Conservation (phyloP, 1,140 invertebrate species). For the Choristoneura fumiferana region DNA sequence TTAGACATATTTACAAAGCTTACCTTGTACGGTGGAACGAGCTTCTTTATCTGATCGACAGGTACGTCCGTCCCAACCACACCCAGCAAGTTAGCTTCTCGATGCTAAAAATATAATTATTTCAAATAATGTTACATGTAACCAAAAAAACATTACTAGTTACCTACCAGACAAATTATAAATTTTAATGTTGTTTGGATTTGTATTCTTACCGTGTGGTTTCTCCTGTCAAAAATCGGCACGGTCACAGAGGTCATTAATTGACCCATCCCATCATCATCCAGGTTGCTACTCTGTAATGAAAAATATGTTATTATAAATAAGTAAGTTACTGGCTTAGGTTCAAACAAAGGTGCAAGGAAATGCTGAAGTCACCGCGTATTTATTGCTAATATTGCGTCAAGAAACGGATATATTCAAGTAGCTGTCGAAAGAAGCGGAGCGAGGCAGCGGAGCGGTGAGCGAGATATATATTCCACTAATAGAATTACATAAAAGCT, state of each 20-base stretch:
- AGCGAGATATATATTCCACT: too few species aligned
- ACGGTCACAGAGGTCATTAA: conserved; percentile 94
- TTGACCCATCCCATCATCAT: conserved; percentile 85
- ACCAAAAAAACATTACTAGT: too few species aligned
- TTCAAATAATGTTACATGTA: too few species aligned
- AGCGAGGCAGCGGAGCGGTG: too few species aligned
- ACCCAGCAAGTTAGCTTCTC: conserved; percentile 92
- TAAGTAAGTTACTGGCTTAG: too few species aligned
- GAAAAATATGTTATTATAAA: background rate
- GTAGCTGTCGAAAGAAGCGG: too few species aligned
- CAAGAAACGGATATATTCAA: too few species aligned
- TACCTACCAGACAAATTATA: too few species aligned
- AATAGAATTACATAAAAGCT: too few species aligned
- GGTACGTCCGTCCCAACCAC: conserved; percentile 97
- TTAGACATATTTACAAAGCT: conserved; percentile 18
- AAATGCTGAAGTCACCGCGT: too few species aligned
- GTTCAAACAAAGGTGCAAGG: background rate
- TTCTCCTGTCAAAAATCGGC: conserved; percentile 94
- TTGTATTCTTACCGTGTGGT: conserved; percentile 87
- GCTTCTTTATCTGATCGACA: conserved; percentile 93
- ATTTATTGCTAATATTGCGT: too few species aligned
- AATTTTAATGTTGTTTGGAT: too few species aligned
- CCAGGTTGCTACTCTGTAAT: conserved; percentile 81
- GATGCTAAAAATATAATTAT: conserved; percentile 79
- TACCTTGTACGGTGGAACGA: conserved; percentile 95